A percentile compares a stretch with the other conserved stretches of the same genome.
phyloP scores from a whole-genome alignment of 2,888 invertebrate species.

The Chouioia cunea region DNA sequence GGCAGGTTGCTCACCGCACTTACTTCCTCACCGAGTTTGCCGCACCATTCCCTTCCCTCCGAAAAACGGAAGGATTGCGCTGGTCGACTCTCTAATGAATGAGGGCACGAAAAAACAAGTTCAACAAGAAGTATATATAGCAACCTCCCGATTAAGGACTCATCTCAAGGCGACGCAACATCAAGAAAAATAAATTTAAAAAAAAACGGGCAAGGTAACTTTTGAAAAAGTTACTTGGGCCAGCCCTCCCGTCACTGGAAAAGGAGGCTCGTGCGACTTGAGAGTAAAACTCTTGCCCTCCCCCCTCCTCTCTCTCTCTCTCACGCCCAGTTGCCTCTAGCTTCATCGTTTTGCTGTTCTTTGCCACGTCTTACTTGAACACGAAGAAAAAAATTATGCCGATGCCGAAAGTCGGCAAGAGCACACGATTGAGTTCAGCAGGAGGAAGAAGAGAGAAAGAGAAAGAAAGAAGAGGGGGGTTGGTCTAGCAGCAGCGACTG shows the following conservation, averaged over 20 bases:
- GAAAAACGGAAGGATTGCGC: conserved; percentile 20
- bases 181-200: not conserved
- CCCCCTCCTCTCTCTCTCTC: conserved; percentile 14
- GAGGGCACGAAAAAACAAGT: conserved; percentile 6
- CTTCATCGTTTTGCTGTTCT: conserved; percentile 22
- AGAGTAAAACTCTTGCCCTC: conserved; percentile 22
- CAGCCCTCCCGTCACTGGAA: too few relatives aligned
- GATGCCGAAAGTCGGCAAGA: not conserved
- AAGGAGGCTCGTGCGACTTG: too few relatives aligned
- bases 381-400: conserved; percentile 48
- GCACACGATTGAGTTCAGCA: not conserved
- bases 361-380: conserved; percentile 47
- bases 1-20: conserved; percentile 38
- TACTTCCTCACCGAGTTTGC: conserved; percentile 40
- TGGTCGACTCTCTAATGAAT: conserved; percentile 27
- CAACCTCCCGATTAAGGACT: conserved; percentile 61
- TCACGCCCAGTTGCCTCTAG: not conserved
- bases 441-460: too few relatives aligned
- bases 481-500: not conserved
- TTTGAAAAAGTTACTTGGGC: not conserved
- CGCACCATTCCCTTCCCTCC: conserved; percentile 53
- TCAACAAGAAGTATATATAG: conserved; percentile 2
- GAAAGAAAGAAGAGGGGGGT: conserved; percentile 10
- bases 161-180: conserved; percentile 51
- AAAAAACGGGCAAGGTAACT: conserved; percentile 8